Base-by-base conservation (phyloP, 2,797 vertebrate genomes). In the Percopsis omiscomaycus region DNA sequence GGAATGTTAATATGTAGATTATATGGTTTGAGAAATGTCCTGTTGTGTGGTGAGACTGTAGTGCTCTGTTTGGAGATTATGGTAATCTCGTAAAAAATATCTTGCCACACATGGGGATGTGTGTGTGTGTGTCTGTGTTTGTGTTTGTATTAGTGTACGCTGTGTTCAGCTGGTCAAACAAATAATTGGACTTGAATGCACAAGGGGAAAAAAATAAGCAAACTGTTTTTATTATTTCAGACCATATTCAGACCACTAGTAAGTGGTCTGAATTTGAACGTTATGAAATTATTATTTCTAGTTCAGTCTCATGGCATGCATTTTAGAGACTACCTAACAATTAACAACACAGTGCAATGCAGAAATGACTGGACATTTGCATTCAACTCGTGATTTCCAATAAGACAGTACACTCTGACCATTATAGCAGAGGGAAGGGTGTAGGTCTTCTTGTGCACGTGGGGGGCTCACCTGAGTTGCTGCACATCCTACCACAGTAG, bases 1-100 rank as follows among this genome's bases (percentile, higher is more conserved):
- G 78, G 91, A 92, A 93, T 94, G 88, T 93, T 92, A 92, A 92
- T 88, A 79, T 72, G 73, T 53, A 85, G 90, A 89, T 93, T 92
- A 92, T 64, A 61, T 69, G 70, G 84, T 74, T 72, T 85, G 71
- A 81, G 73, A 62, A 61, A 65, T 64, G 71, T 86, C 64, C 53
- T n/a, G 73, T 69, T 72, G 82, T 60, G 75, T 71, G 56, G 63
- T 66, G 59, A 85, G 68, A 90, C 88, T 89, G 79, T 86, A 66
- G 79, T 76, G 80, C 77, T 88, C 81, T 89, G 89, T 91, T 89
- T 88, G 66, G 77, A 76, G 89, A 91, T 92, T 92, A 92, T 55
- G 74, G 71, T 91, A 93, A 93, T 89, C 91, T 81, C 73, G 64
- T 57, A 64, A 71, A 85, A 37, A 77, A 77, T 81, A 52, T 79